These are phyloP conservation scores for Tetramorium simillimum DNA, from an alignment of 1,140 invertebrate genomes.

Conservation along the genomic window DNA sequence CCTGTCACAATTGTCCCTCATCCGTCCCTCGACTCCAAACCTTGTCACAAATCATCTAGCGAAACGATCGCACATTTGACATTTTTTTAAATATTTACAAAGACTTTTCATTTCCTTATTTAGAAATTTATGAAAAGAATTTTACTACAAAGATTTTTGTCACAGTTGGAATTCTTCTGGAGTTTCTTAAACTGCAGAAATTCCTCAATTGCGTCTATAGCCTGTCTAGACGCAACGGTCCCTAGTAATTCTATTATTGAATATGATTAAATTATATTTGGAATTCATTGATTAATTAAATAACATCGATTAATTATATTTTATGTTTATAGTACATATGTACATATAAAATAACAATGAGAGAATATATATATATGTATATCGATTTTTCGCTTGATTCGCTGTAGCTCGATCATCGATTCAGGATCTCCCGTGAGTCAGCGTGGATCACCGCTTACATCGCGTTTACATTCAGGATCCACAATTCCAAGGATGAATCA, in stretches of 20 bases:
- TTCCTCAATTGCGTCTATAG: background rate
- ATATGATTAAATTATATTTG: too few relatives aligned
- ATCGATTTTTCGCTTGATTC: background rate
- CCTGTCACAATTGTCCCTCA: conserved; percentile 64
- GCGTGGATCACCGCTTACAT: background rate
- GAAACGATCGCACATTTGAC: background rate
- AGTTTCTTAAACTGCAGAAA: background rate
- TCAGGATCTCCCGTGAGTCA: conserved; percentile 2
- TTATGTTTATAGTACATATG: too few relatives aligned
- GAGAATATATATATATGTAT: too few relatives aligned
- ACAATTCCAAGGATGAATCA: background rate
- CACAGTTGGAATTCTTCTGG: background rate
- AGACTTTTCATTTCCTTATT: background rate
- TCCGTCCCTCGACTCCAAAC: conserved; percentile 8
- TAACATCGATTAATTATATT: too few relatives aligned
- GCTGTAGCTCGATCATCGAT: background rate
- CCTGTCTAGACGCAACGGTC: background rate
- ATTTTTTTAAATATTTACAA: background rate
- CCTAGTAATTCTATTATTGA: background rate
- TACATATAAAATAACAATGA: background rate
- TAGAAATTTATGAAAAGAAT: background rate
- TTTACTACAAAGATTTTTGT: background rate
- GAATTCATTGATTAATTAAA: too few relatives aligned
- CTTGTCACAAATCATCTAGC: background rate
- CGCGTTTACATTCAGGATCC: background rate